A percentile compares a stretch with the other conserved stretches of the same genome.
These are phyloP conservation scores for Coccyzus lansbergi DNA, from an alignment of 2,797 vertebrate species.

Conservation along the genomic window DNA sequence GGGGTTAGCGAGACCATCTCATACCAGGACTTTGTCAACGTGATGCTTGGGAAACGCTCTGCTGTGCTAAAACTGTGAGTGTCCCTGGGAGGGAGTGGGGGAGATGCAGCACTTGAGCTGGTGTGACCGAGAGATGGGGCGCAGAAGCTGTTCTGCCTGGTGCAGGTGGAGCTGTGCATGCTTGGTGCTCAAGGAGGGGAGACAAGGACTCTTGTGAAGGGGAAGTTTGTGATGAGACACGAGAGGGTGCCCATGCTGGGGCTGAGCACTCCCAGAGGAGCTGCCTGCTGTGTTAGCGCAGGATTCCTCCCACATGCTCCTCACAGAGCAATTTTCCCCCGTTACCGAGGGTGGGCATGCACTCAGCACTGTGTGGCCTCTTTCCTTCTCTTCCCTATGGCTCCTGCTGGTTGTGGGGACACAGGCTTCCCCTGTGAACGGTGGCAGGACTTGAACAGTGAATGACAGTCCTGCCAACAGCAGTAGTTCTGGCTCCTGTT, in stretches of 20 bases:
- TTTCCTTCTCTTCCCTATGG: neutral
- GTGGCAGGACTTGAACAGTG: neutral
- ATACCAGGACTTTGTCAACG: conserved; percentile 95
- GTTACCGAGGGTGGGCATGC: neutral
- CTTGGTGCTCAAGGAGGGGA: neutral
- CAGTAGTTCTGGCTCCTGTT: neutral
- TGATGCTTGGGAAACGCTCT: conserved; percentile 97
- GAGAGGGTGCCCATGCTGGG: neutral
- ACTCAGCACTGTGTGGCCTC: neutral
- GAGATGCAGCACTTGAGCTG: neutral
- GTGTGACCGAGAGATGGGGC: neutral
- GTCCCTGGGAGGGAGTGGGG: neutral
- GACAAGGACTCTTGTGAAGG: neutral
- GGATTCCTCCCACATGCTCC: neutral
- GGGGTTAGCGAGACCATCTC: conserved; percentile 92
- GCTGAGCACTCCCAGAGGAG: neutral
- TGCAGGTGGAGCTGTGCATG: neutral
- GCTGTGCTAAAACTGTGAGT: conserved; percentile 97
- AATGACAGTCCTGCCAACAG: neutral
- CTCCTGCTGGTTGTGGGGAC: neutral
- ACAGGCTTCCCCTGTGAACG: neutral
- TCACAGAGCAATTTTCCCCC: neutral
- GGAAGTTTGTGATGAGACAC: neutral
- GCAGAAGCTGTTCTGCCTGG: neutral
- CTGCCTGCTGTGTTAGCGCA: neutral